Evolutionary conservation across 2,113 vertebrate genomes (phyloP).

Genomic region (Emydura subglobosa): DNA sequence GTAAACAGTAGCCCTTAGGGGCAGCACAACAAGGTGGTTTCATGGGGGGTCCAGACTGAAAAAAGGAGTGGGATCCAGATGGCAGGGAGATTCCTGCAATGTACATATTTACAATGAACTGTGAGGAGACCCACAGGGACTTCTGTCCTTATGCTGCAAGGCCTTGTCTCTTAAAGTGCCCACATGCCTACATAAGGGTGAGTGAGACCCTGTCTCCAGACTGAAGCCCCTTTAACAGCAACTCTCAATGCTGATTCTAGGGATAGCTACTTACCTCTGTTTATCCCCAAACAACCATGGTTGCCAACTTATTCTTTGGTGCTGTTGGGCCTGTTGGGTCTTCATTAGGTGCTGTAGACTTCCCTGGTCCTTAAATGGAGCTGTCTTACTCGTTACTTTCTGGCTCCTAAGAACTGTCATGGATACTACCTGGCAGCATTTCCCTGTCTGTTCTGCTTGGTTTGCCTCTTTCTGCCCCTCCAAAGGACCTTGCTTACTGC

Average conservation of each 20-base stretch:
- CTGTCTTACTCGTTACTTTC: background rate
- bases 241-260: background rate
- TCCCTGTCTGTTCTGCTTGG: background rate
- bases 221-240: background rate
- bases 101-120: background rate
- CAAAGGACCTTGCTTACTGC: background rate
- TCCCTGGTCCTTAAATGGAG: background rate
- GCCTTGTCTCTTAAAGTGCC: background rate
- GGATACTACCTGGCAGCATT: fast-evolving
- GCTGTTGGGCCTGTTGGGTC: background rate
- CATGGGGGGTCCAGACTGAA: background rate
- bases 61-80: background rate
- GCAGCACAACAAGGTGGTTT: background rate
- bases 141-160: background rate
- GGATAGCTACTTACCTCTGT: background rate
- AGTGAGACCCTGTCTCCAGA: background rate
- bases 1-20: background rate
- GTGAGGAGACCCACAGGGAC: background rate
- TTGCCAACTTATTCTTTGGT: background rate
- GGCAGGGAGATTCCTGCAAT: background rate
- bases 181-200: background rate
- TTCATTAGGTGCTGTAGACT: background rate
- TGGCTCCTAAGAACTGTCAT: background rate
- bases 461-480: background rate
- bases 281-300: background rate